Evolutionary conservation across 2,797 vertebrate species (phyloP), one percentile per base, ranked within the genome.

Genomic region (Tinamus major): DNA sequence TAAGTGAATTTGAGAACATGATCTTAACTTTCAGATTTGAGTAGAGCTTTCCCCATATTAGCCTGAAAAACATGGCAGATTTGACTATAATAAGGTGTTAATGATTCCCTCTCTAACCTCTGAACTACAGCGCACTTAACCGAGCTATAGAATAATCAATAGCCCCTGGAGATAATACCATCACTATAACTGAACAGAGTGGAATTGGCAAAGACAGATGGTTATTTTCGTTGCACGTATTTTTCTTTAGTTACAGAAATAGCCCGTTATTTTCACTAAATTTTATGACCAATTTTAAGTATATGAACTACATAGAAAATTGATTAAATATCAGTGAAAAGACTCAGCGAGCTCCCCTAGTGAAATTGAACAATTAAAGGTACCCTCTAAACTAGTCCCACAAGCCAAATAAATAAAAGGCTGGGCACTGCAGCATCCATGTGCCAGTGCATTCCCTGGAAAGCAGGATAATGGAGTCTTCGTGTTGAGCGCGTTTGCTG

Each of bases 221-320:
- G n/a, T 74, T 76, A 44, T 72, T 91, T 92, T 78, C 65, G 29
- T 91, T 83, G 26, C 67, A 63, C 26, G 13, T 46, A 21, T 89
- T 75, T 94, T 87, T 83, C 65, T 67, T 69, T 39, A 71, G 76
- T 93, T 88, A 72, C 42, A 71, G 58, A 89, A 92, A 83, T 71
- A 67, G 56, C 23, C 53, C 21, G 9, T 85, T 92, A 78, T 26
- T 85, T 89, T 75, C 27, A 71, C 55, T 29, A 76, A 44, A 80
- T 90, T 58, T 62, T 41, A 29, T 71, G 13, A 15, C 14, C 62
- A 24, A 37, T 86, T 67, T 90, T 42, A 84, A 95, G 65, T 26
- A 44, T 3, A 46, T 65, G 29, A 59, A 0, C 91, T 68, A 42
- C 3, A 16, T 42, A 59, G 46, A 41, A 89, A 83, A 78, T 33